phyloP scores from a whole-genome alignment of 2,797 vertebrate species.

The Hylomyscus alleni region DNA sequence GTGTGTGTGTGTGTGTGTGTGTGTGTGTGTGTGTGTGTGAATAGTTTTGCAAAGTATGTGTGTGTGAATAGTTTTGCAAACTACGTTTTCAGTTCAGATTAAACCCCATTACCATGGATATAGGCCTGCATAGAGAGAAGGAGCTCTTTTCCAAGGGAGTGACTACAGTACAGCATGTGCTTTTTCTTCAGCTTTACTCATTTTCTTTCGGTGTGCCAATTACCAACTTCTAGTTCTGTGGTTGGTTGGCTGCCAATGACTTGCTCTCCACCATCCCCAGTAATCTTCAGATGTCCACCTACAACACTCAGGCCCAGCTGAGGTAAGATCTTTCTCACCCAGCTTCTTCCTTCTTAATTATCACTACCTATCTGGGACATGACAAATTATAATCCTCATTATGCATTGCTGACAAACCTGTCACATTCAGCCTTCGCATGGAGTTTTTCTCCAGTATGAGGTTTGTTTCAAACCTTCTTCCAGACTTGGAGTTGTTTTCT shows the following conservation, averaged over 20 bases:
- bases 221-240: neutral
- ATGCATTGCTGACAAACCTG: neutral
- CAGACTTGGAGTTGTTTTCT: neutral
- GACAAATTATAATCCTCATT: neutral
- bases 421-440: neutral
- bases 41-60: too few relatives aligned
- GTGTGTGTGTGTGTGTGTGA: too few relatives aligned
- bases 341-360: slow-evolving; percentile 5
- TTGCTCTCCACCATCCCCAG: neutral
- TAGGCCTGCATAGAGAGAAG: neutral
- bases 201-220: neutral
- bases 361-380: neutral
- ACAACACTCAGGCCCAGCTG: neutral
- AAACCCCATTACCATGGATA: neutral
- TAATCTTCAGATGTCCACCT: neutral
- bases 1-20: neutral
- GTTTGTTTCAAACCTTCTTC: neutral
- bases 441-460: neutral
- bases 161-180: neutral
- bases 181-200: neutral
- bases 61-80: neutral
- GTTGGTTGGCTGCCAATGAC: neutral
- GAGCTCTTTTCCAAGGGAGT: neutral
- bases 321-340: neutral
- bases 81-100: neutral